Percentiles rank a stretch among this genome's conserved stretches.
These are phyloP conservation scores for Pelobates fuscus DNA, from an alignment of 2,113 vertebrate species.

Conservation along the genomic window DNA sequence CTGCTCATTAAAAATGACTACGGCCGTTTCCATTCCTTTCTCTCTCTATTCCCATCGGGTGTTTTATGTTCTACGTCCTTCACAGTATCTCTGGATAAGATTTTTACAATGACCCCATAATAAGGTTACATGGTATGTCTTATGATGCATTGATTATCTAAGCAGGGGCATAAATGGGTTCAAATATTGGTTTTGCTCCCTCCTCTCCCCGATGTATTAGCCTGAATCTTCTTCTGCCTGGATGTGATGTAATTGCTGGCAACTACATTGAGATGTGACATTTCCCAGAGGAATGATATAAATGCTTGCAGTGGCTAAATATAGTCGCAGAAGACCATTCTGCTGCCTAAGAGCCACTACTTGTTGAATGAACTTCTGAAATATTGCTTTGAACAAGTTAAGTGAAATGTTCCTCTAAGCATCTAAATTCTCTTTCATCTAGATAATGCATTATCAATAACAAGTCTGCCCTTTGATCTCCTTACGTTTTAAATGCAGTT, in stretches of 20 bases:
- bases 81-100: neutral
- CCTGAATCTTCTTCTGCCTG: conserved; percentile 29
- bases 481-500: conserved; percentile 31
- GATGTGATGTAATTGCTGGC: conserved; percentile 39
- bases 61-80: neutral
- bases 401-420: conserved; percentile 28
- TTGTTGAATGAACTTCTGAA: conserved; percentile 42
- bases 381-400: conserved; percentile 45
- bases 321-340: conserved; percentile 24
- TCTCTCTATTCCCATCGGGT: neutral
- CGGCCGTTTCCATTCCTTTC: neutral
- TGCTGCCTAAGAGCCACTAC: conserved; percentile 26
- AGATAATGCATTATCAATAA: conserved; percentile 29
- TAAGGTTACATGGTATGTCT: conserved; percentile 6
- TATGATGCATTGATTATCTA: conserved; percentile 19
- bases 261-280: conserved; percentile 41
- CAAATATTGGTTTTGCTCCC: conserved; percentile 30
- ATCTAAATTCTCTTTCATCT: conserved; percentile 32
- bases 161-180: conserved; percentile 39
- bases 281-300: conserved; percentile 28
- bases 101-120: neutral
- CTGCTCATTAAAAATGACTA: neutral
- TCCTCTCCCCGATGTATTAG: neutral
- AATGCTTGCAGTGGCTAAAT: conserved; percentile 38
- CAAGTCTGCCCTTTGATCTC: conserved; percentile 29